Base-by-base conservation (phyloP, 1,140 invertebrate species). In the Rhyzopertha dominica region DNA sequence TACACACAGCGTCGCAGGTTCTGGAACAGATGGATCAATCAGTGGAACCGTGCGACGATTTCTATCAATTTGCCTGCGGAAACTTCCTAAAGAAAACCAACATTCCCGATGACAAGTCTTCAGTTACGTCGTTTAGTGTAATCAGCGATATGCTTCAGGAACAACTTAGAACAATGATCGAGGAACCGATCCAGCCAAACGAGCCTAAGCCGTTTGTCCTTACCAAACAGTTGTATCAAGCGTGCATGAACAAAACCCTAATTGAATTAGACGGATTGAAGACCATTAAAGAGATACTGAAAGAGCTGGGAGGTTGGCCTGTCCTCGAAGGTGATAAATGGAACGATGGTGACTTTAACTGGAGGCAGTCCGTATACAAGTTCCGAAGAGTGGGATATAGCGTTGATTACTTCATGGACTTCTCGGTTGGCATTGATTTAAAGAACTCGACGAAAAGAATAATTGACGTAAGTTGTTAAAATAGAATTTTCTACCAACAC, bases 361-460 rank as follows among this genome's bases (percentile, higher is more conserved):
- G 90, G 90, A 82, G 81, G 55, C 74, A 89, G 47, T 82, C 82
- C 5, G 81, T 92, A 3, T 90, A 86, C 69, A 84, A 78, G 41
- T 92, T 90, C 69, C 74, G 85, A 13, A 70, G 72, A 34, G 67
- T 75, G 4, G 93, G 92, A 3, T 92, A 89, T 62, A 89, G 86
- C 4, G 84, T 90, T 26, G 89, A 94, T 65, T 93, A 95, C 61
- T 84, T 95, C 59, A 76, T 97, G n/a, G 89, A 94, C 58, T 90
- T 95, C 53, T 90, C 87, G 23, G 84, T 96, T 39, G 80, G 82
- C 3, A 85, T 89, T 5, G 90, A 96, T 69, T 75, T 92, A n/a
- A 92, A 90, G 65, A 95, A 95, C 65, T 90, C 85, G 17, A 87
- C 86, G 0, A 79, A 76, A 47, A 74, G 90, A 36, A 76, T 90